Evolutionary conservation across 2,888 invertebrate species (phyloP).

Genomic region (Rosalia funebris): DNA sequence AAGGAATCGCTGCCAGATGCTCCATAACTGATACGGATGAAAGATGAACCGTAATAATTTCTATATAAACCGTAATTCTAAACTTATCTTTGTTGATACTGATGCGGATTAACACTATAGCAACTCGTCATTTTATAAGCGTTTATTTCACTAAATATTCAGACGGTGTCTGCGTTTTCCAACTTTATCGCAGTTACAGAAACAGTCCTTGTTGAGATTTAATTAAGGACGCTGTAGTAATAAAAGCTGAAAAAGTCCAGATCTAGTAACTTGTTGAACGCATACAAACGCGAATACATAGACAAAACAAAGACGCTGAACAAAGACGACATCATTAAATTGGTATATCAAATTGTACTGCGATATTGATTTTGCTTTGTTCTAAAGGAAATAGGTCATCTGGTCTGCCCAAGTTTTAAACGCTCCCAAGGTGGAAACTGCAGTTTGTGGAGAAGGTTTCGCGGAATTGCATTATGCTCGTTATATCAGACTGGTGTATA

Average conservation of each 20-base stretch:
- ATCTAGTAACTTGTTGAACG: constrained; percentile 12
- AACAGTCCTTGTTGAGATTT: constrained; percentile 1
- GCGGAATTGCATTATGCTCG: constrained; percentile 33
- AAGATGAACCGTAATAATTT: not conserved
- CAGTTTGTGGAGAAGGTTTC: constrained; percentile 31
- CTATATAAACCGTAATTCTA: too few species aligned
- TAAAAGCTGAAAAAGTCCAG: not conserved
- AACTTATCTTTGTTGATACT: too few species aligned
- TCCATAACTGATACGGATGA: constrained; percentile 1
- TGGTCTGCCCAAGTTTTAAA: constrained; percentile 29
- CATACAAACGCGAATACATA: not conserved
- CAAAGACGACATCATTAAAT: constrained; percentile 15
- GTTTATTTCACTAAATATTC: not conserved
- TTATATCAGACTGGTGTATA: constrained; percentile 22
- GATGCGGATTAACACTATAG: too few species aligned
- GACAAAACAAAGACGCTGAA: constrained; percentile 2
- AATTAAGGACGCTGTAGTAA: not conserved
- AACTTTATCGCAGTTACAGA: not conserved
- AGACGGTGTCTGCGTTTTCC: not conserved
- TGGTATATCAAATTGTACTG: constrained; percentile 3
- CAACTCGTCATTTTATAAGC: too few species aligned
- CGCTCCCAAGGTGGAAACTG: constrained; percentile 37
- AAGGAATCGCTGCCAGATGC: constrained; percentile 40
- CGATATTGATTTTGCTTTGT: constrained; percentile 21
- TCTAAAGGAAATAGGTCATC: constrained; percentile 18